Evolutionary conservation across 2,113 vertebrate genomes (phyloP).

Genomic region (Bufo bufo): DNA sequence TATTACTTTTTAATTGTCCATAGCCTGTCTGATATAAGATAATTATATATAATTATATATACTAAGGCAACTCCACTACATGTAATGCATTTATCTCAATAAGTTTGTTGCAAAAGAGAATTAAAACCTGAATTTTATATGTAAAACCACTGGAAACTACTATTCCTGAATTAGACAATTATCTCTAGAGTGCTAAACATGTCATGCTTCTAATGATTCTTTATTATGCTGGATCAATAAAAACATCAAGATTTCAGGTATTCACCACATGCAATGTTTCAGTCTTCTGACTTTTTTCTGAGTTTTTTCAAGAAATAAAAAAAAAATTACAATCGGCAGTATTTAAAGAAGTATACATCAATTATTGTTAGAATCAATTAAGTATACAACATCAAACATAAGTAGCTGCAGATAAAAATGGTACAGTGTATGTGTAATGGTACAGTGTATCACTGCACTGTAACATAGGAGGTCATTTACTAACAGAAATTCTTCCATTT

Average conservation of each 20-base stretch:
- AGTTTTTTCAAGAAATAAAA: too few relatives aligned
- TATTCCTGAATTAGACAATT: neutral
- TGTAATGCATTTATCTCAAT: slow-evolving; percentile 52
- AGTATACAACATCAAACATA: too few relatives aligned
- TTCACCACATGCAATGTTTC: too few relatives aligned
- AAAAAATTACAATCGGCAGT: too few relatives aligned
- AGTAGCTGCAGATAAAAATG: too few relatives aligned
- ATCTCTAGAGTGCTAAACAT: neutral
- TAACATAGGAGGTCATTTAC: too few relatives aligned
- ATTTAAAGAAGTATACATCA: too few relatives aligned
- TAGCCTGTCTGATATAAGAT: slow-evolving; percentile 32
- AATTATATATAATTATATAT: slow-evolving; percentile 51
- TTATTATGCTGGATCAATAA: neutral
- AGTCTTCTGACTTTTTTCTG: too few relatives aligned
- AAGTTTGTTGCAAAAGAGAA: slow-evolving; percentile 44
- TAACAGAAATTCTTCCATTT: too few relatives aligned
- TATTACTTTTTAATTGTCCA: slow-evolving; percentile 47
- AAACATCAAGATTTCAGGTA: neutral
- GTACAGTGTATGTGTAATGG: too few relatives aligned
- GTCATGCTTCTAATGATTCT: neutral
- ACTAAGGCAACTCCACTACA: slow-evolving; percentile 6
- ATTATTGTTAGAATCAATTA: too few relatives aligned
- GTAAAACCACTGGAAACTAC: slow-evolving; percentile 32
- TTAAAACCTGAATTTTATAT: slow-evolving; percentile 42
- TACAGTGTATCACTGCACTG: too few relatives aligned